Conservation (phyloP, 2,797 vertebrate genomes). For the Aldrovandia affinis region DNA sequence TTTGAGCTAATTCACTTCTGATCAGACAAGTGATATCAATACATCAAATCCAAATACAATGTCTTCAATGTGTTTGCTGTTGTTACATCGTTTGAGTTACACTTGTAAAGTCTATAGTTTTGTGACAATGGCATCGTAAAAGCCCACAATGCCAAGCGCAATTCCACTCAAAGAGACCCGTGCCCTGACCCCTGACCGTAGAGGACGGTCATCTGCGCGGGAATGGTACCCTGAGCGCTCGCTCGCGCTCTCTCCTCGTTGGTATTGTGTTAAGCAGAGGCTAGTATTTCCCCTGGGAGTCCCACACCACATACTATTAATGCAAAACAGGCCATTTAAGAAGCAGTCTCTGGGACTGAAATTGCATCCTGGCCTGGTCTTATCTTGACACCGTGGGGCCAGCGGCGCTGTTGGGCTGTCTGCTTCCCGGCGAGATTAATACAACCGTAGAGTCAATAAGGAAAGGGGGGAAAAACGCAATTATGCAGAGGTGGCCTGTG, state of each 20-base stretch:
- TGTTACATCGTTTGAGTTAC: not conserved
- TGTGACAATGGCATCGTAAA: not conserved
- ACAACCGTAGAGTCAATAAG: conserved; percentile 58
- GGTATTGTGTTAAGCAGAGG: not conserved
- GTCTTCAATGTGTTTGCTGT: not conserved
- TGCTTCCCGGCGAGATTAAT: conserved; percentile 61
- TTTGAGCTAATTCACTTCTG: not conserved
- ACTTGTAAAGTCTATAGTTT: not conserved
- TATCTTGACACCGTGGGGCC: conserved; percentile 59
- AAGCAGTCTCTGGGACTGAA: not conserved
- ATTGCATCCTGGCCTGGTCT: conserved; percentile 44
- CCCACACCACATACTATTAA: not conserved
- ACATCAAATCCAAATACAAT: not conserved
- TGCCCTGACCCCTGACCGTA: not conserved
- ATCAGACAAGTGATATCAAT: not conserved
- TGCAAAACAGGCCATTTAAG: not conserved
- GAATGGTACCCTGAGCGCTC: no score
- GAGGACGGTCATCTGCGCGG: not conserved
- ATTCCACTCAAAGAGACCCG: not conserved
- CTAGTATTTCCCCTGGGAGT: not conserved
- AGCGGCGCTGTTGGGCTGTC: conserved; percentile 65
- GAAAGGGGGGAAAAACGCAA: conserved; percentile 57
- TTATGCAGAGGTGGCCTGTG: conserved; percentile 65
- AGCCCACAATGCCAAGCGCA: not conserved
- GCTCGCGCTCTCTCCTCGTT: not conserved